Evolutionary conservation across 2,888 invertebrate species (phyloP).

Genomic region (Eugnorisma glareosa): DNA sequence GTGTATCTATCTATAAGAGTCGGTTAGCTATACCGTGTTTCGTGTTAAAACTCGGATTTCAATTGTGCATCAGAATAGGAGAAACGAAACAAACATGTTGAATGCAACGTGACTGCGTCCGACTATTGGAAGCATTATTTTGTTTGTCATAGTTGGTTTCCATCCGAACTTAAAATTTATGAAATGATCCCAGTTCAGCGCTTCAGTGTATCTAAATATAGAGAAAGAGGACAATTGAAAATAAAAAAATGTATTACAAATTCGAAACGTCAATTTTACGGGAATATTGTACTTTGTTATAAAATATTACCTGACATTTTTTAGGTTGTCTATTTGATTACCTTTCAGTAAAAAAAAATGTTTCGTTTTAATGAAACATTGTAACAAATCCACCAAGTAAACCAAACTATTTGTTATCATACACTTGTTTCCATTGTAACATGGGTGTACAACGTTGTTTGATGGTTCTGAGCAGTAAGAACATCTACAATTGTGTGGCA

Average conservation of each 20-base stretch:
- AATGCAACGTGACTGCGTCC: slow-evolving; percentile 20
- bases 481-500: slow-evolving; percentile 1
- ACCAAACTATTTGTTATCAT: background rate
- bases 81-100: slow-evolving; percentile 48
- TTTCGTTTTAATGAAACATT: slow-evolving; percentile 4
- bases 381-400: background rate
- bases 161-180: slow-evolving; percentile 8
- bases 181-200: background rate
- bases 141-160: slow-evolving; percentile 28
- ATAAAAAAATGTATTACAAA: background rate
- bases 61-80: slow-evolving; percentile 40
- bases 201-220: background rate
- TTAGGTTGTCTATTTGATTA: background rate
- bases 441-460: slow-evolving; percentile 13
- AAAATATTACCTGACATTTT: background rate
- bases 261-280: background rate
- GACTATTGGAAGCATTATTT: slow-evolving; percentile 32
- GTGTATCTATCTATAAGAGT: background rate
- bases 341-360: background rate
- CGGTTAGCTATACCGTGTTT: background rate
- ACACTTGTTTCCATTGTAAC: slow-evolving; percentile 4
- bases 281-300: background rate
- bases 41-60: slow-evolving; percentile 33
- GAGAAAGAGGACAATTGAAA: background rate
- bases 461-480: background rate